Conservation (phyloP, 1,140 invertebrate species). For the Penaeus chinensis region DNA sequence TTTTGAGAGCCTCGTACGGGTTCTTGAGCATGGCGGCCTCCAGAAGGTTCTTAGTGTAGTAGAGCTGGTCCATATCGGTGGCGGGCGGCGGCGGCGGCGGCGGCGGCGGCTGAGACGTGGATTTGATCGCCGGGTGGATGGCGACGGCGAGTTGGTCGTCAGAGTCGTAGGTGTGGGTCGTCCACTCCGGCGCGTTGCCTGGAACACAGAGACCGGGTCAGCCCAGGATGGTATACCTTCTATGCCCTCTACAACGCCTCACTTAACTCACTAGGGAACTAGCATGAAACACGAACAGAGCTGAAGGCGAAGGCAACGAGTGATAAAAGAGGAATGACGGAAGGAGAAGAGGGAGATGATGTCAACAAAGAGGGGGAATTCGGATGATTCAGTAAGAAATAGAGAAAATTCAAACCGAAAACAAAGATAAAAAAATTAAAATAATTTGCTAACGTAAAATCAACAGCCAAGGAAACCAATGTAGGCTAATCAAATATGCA, state of each 20-base stretch:
- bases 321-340: too few species aligned
- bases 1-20: conserved; percentile 63
- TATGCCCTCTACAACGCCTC: not conserved
- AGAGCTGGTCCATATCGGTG: conserved; percentile 62
- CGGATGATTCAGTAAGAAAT: too few species aligned
- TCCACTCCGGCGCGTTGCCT: conserved; percentile 54
- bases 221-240: conserved; percentile 48
- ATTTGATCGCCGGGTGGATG: conserved; percentile 43
- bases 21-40: conserved; percentile 64
- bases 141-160: conserved; percentile 34
- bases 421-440: too few species aligned
- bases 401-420: too few species aligned
- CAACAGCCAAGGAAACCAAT: too few species aligned
- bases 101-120: conserved; percentile 34
- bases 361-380: too few species aligned
- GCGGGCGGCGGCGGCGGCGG: conserved; percentile 51
- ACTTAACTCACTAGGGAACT: not conserved
- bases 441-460: too few species aligned
- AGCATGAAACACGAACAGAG: conserved; percentile 23
- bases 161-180: conserved; percentile 51
- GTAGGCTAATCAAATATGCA: too few species aligned
- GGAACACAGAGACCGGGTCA: conserved; percentile 59
- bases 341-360: too few species aligned
- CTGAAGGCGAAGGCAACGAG: not conserved
- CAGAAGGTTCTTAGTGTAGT: conserved; percentile 63